Evolutionary conservation across 2,888 invertebrate genomes (phyloP), one percentile per base, ranked within the genome.

Genomic region (Chirona hameri): DNA sequence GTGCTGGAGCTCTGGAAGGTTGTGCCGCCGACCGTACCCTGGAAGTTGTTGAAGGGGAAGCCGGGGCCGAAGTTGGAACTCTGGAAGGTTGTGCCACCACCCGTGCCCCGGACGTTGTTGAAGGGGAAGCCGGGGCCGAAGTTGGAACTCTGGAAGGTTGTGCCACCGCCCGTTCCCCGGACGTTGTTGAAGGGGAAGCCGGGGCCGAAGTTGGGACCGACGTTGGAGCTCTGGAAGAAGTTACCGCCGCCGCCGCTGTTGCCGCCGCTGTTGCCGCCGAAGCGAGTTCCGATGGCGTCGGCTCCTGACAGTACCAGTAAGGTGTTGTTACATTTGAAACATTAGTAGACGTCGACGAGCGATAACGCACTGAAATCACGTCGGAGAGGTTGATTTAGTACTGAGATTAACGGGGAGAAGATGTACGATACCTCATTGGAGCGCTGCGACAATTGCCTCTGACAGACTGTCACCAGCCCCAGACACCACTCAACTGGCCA

Each of bases 171-270:
- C 27, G 60, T 24, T 12, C 60, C 60, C 24, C 24, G 60, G 60
- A 24, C 14, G 60, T 14, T 29, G 69, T 14, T 69, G 27, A n/a
- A 9, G 10, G 69, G 69, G 27, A 29, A 69, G 27, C 14, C 29
- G 69, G 27, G n/a, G 27, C 39, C 39, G 27, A n/a, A 29, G 60
- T 21, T 24, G 24, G 57, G 4, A 18, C 57, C 57, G 14, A 3
- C 14, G 57, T 21, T 57, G 57, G 60, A n/a, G 27, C 69, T 29
- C 72, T 72, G 72, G 72, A 72, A 72, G 69, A 57, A 57, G n/a
- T n/a, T n/a, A n/a, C n/a, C n/a, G n/a, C n/a, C n/a, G n/a, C n/a
- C n/a, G n/a, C n/a, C n/a, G n/a, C n/a, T n/a, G n/a, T n/a, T n/a
- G 57, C 14, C 57, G 60, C 60, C 24, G 1, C 3, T 18, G 18